phyloP scores from a whole-genome alignment of 2,888 invertebrate species.

The Cerastis rubricosa region DNA sequence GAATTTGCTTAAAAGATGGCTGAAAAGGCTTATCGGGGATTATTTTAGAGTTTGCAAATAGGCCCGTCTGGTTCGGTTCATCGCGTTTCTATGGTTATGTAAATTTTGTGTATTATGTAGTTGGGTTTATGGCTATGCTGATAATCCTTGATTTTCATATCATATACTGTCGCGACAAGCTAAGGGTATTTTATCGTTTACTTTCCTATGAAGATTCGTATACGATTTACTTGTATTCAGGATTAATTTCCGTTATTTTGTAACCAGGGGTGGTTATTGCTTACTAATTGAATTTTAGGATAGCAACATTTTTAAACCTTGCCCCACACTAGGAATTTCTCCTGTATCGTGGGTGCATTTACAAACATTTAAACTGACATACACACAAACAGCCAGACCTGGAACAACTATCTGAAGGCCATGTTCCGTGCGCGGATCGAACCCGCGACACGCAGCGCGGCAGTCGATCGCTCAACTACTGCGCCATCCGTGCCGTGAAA shows the following conservation, averaged over 20 bases:
- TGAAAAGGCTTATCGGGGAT: slow-evolving; percentile 34
- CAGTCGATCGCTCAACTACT: too few relatives aligned
- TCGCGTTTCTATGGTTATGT: slow-evolving; percentile 24
- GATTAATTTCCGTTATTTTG: background rate
- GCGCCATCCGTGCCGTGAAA: too few relatives aligned
- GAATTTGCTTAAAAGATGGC: slow-evolving; percentile 36
- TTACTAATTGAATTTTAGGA: background rate
- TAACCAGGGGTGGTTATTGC: background rate
- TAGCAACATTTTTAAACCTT: too few relatives aligned
- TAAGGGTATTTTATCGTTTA: background rate
- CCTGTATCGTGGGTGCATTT: too few relatives aligned
- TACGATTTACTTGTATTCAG: background rate
- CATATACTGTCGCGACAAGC: background rate
- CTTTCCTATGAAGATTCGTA: background rate
- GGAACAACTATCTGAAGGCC: too few relatives aligned
- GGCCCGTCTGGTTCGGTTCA: background rate
- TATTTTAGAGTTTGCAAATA: slow-evolving; percentile 35
- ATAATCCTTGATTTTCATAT: background rate
- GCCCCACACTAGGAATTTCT: too few relatives aligned
- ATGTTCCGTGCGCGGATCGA: too few relatives aligned
- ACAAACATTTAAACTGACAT: too few relatives aligned
- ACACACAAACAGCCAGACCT: too few relatives aligned
- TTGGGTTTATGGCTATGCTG: background rate
- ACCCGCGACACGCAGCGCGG: too few relatives aligned
- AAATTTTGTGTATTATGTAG: slow-evolving; percentile 22